Percentiles rank a stretch among this genome's conserved stretches.
Conservation (phyloP, 2,888 invertebrate species). For the Unio delphinus region DNA sequence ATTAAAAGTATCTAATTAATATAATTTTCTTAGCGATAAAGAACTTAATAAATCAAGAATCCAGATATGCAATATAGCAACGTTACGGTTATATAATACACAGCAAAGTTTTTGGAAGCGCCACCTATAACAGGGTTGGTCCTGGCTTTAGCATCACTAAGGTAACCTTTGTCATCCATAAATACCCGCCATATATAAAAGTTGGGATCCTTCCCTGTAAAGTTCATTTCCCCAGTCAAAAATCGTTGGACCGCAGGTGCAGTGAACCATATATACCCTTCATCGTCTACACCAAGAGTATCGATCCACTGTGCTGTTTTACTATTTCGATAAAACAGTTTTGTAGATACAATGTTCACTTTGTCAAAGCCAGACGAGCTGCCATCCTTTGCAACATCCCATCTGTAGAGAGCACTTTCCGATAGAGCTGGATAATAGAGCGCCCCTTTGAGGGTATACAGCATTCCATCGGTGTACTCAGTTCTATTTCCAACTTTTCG, state of each 20-base stretch:
- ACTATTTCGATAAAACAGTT: conserved; percentile 15
- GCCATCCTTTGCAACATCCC: conserved; percentile 19
- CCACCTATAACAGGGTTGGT: background rate
- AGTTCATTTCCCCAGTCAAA: conserved; percentile 7
- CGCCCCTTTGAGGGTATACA: conserved; percentile 15
- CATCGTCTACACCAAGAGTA: conserved; percentile 29
- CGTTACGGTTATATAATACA: no score
- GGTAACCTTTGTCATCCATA: conserved; percentile 3
- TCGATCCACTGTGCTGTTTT: conserved; percentile 34
- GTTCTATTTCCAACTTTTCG: conserved; percentile 25
- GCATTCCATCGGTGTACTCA: conserved; percentile 23
- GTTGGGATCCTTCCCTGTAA: conserved; percentile 2
- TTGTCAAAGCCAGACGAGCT: conserved; percentile 2
- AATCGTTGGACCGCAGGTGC: conserved; percentile 28
- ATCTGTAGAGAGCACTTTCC: conserved; percentile 26
- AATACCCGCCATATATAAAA: conserved; percentile 7
- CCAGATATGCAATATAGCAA: no score
- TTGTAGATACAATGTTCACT: conserved; percentile 14
- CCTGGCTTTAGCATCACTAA: conserved; percentile 2
- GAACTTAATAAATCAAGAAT: no score
- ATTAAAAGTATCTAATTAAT: no score
- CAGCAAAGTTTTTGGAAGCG: no score
- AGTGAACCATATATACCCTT: conserved; percentile 36
- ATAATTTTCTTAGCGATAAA: no score
- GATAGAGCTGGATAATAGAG: conserved; percentile 34